These are phyloP conservation scores for Amblyopsis rosae DNA, from an alignment of 2,113 vertebrate species.

Conservation along the genomic window DNA sequence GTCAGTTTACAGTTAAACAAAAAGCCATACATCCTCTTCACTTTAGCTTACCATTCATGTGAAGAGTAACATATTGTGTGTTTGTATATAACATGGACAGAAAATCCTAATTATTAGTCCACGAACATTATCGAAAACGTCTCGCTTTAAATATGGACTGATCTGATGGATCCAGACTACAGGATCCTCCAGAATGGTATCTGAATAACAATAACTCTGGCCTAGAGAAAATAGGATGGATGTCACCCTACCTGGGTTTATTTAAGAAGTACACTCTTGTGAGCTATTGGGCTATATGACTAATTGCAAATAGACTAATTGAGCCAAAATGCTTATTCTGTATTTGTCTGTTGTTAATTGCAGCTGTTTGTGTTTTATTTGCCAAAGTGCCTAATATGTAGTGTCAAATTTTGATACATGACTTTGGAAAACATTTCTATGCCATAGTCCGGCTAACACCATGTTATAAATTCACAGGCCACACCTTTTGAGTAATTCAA, in stretches of 20 bases:
- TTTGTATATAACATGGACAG: not conserved
- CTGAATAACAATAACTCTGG: not conserved
- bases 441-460: no score
- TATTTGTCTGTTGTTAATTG: not conserved
- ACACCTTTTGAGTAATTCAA: not conserved
- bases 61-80: no score
- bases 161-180: not conserved
- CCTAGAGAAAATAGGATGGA: not conserved
- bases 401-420: not conserved
- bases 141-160: not conserved
- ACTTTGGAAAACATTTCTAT: no score
- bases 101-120: no score
- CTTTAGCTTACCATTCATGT: not conserved
- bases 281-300: not conserved
- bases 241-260: not conserved
- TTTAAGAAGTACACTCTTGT: not conserved
- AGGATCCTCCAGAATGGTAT: not conserved
- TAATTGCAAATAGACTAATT: not conserved
- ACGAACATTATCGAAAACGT: no score
- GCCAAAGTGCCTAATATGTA: constrained; percentile 42
- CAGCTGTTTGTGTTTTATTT: constrained; percentile 23
- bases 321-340: constrained; percentile 7
- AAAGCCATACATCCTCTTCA: not conserved
- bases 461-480: no score
- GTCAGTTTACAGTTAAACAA: not conserved